Base-by-base conservation (phyloP, 2,113 vertebrate species). In the Osmerus mordax region DNA sequence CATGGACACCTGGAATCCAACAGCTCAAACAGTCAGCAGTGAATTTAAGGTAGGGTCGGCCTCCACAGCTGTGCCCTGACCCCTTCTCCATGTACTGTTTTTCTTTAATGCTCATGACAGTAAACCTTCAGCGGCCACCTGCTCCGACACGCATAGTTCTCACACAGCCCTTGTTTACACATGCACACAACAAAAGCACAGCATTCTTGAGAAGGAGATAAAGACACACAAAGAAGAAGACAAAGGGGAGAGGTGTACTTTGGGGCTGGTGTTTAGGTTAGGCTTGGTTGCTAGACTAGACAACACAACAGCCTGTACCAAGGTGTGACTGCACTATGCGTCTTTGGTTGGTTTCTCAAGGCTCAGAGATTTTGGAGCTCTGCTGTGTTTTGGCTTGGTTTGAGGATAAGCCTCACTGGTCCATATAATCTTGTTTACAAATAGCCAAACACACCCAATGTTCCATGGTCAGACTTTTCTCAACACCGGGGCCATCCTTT, bases 101-200 rank as follows among this genome's bases (percentile, higher is more conserved):
- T 82, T 76, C 87, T 85, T 84, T 81, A 91, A 89, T 74, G 83
- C 88, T 89, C 86, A 69, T 83, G 87, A 87, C 87, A 81, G 88
- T 81, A 84, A 78, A 87, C 84, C 86, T 81, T 88, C 84, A 54
- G 79, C 69, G 36, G 83, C 86, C 91, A 91, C 89, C 88, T 92
- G 91, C 89, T 89, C 79, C 51, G 5, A 84, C 87, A 85, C 76
- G 47, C 78, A 56, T 2, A 51, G 80, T 87, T 91, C 89, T 91
- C 90, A 91, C 87, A 87, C 84, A 73, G 78, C 70, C 85, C 78
- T 65, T 91, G 89, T 91, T 92, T 89, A 92, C 89, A 89, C 80
- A 89, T 86, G 88, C 86, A 32, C 85, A 87, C 86, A 89, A 92
- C 89, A 92, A 89, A 91, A 87, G 87, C 82, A 88, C 85, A 88